phyloP scores from a whole-genome alignment of 2,888 invertebrate genomes.

The Congeria kusceri region DNA sequence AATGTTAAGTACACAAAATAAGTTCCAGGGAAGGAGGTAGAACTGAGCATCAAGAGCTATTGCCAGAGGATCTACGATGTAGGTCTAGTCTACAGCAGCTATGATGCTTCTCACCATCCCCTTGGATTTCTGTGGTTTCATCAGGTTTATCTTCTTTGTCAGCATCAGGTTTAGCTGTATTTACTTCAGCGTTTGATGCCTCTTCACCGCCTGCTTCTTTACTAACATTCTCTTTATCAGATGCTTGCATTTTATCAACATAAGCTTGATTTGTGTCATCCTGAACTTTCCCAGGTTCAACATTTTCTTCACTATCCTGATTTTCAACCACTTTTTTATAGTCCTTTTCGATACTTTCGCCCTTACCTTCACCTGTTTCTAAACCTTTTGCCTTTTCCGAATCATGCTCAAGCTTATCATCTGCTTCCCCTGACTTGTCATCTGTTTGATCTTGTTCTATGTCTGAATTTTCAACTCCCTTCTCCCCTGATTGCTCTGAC shows the following conservation, averaged over 20 bases:
- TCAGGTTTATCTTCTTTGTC: too few species aligned
- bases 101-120: too few species aligned
- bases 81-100: too few species aligned
- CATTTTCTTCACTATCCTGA: neutral
- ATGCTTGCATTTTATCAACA: neutral
- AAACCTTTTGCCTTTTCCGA: neutral
- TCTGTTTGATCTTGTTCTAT: conserved; percentile 1
- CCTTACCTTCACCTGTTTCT: neutral
- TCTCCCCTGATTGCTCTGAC: neutral
- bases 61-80: too few species aligned
- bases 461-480: conserved; percentile 20
- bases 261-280: neutral
- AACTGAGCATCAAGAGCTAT: too few species aligned
- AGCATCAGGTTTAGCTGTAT: too few species aligned
- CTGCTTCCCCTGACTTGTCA: conserved; percentile 4
- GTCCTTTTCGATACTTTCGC: neutral
- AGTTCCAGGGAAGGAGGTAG: too few species aligned
- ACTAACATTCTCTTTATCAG: conserved; percentile 4
- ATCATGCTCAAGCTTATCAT: neutral
- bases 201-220: neutral
- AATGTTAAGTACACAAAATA: too few species aligned
- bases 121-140: too few species aligned
- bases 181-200: neutral
- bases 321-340: neutral
- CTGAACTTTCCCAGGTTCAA: neutral